phyloP scores from a whole-genome alignment of 2,888 invertebrate species.

The Sialis lutaria region DNA sequence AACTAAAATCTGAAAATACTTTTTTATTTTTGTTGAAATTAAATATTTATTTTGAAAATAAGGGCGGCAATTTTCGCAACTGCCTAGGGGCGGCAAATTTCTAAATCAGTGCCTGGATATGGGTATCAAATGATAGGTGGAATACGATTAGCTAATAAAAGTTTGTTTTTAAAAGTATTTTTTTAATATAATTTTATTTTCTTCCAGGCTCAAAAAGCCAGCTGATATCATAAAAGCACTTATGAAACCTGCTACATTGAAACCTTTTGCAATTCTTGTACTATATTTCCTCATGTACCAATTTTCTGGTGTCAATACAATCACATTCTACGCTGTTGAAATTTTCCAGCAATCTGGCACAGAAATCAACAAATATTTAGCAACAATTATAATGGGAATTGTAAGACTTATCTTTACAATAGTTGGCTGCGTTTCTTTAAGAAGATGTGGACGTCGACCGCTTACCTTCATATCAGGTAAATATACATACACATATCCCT shows the following conservation, averaged over 20 bases:
- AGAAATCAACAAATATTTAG: conserved; percentile 33
- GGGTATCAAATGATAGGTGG: no score
- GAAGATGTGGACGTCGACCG: conserved; percentile 39
- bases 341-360: conserved; percentile 45
- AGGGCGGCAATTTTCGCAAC: no score
- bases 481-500: conserved; percentile 8
- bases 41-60: no score
- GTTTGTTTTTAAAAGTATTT: no score
- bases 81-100: no score
- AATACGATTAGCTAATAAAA: no score
- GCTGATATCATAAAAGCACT: conserved; percentile 36
- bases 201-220: conserved; percentile 27
- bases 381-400: conserved; percentile 41
- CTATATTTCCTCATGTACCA: conserved; percentile 51
- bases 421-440: conserved; percentile 39
- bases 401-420: conserved; percentile 43
- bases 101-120: no score
- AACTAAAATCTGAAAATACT: no score
- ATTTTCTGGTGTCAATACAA: conserved; percentile 49
- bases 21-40: no score
- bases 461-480: conserved; percentile 45
- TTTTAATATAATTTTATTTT: conserved; percentile 7
- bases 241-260: conserved; percentile 40
- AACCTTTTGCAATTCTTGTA: conserved; percentile 42
- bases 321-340: conserved; percentile 51